Evolutionary conservation across 2,797 vertebrate species (phyloP).

Genomic region (Gambusia yucatana): DNA sequence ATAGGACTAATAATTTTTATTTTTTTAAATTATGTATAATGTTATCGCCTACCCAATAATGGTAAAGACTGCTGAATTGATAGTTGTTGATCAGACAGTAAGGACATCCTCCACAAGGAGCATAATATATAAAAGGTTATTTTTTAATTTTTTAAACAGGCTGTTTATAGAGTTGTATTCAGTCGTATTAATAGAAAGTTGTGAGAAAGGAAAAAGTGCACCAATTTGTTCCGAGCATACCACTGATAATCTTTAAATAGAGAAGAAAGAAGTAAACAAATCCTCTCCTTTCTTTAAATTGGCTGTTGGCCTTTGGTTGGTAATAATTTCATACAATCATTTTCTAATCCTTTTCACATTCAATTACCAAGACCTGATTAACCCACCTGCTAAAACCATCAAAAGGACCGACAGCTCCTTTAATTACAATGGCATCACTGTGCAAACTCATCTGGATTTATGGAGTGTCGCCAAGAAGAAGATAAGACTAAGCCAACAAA

Average conservation of each 20-base stretch:
- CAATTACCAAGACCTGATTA: background rate
- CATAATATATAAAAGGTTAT: background rate
- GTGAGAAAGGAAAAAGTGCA: background rate
- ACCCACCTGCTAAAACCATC: background rate
- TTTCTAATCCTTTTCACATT: background rate
- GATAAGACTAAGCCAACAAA: background rate
- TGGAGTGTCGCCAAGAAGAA: background rate
- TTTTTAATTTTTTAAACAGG: background rate
- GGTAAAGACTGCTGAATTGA: background rate
- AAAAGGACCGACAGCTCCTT: background rate
- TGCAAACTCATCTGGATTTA: background rate
- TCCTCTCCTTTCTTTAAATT: background rate
- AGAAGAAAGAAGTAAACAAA: background rate
- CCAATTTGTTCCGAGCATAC: background rate
- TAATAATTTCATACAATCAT: background rate
- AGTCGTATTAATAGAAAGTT: background rate
- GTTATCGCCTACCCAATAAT: background rate
- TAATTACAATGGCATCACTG: background rate
- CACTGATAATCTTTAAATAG: background rate
- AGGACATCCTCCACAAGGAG: background rate
- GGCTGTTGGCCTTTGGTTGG: background rate
- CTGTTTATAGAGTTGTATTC: background rate
- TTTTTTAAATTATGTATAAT: background rate
- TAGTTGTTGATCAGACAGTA: background rate
- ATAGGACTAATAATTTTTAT: background rate